Evolutionary conservation across 2,888 invertebrate genomes (phyloP), one percentile per base, ranked within the genome.

Genomic region (Oscheius myriophilus): DNA sequence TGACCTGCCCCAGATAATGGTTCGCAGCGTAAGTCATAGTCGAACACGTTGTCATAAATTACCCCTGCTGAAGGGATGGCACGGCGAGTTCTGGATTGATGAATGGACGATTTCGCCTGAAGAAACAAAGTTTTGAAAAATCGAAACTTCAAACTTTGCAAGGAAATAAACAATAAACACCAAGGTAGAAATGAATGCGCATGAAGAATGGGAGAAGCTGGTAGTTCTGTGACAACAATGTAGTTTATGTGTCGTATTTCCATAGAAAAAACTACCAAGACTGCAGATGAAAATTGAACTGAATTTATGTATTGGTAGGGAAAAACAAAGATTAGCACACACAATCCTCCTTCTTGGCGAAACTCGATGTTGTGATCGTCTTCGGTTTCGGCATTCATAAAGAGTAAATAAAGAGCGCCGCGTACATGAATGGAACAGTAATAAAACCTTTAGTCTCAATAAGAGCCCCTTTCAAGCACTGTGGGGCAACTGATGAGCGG

Each of bases 131-230:
- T 18, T 1, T 21, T 45, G 1, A 9, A 26, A 51, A 26, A 46
- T 23, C 4, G 3, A 2, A 7, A 54, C 2, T 6, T 18, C 42
- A 16, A 16, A 70, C 68, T 65, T 72, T 1, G 61, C 49, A 6
- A 65, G 33, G 0, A 69, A 64, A 53, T 80, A 80, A 3, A 70
- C n/a, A 25, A 87, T 64, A 72, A 89, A 88, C 69, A 87, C 87
- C 25, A 86, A 42, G 16, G 87, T 87, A 65, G 88, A 87, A 1
- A 88, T 82, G 51, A 85, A 65, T 89, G 89, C 74, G 76, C 70
- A 25, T 82, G 73, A 59, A 80, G 81, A 39, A 75, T 74, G 43
- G 71, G 78, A 3, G 77, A 64, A 6, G 82, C 68, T 45, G 70
- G 72, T 16, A 65, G 65, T 55, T 70, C 49, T n/a, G 43, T 49